Evolutionary conservation across 2,888 invertebrate species (phyloP), one percentile per base, ranked within the genome.

Genomic region (Lumbricus terrestris): DNA sequence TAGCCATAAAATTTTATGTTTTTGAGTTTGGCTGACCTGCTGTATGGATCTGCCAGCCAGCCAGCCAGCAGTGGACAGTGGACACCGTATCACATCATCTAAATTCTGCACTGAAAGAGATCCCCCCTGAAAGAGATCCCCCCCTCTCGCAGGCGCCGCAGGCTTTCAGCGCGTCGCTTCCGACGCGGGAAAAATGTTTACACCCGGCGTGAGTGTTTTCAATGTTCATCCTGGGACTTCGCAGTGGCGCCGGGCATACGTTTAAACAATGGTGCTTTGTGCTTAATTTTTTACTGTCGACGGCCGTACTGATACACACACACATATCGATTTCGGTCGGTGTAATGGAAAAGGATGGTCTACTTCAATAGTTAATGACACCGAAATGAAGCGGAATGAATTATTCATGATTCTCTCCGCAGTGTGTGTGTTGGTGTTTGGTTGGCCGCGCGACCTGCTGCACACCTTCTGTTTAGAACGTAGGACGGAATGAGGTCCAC

Each of bases 341-440:
- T 34, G 34, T 85, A 85, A 37, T 85, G 85, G 69, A n/a, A 69
- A n/a, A 69, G 1, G 69, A 69, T 69, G 29, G 69, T 16, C n/a
- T n/a, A 16, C n/a, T n/a, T 85, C 85, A 35, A 85, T 85, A 35
- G n/a, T 85, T 85, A 35, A 85, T 85, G 85, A 85, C 85, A 35
- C 23, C 37, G 85, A 34, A 37, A 85, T 85, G 85, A 85, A 0
- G 85, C 23, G 18, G 35, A 35, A 18, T 85, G 85, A 85, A 85
- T 85, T 85, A 85, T 85, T 85, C 11, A 85, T 18, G 69, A n/a
- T n/a, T n/a, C n/a, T n/a, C n/a, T n/a, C n/a, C n/a, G 0, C 8
- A 13, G 29, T 29, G 23, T 29, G 54, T 18, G 42, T 42, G 38
- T 38, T 5, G 16, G 42, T 42, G 38, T 38, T 5, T 2, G 29